Evolutionary conservation across 2,888 invertebrate genomes (phyloP).

Genomic region (Bedellia somnulentella): DNA sequence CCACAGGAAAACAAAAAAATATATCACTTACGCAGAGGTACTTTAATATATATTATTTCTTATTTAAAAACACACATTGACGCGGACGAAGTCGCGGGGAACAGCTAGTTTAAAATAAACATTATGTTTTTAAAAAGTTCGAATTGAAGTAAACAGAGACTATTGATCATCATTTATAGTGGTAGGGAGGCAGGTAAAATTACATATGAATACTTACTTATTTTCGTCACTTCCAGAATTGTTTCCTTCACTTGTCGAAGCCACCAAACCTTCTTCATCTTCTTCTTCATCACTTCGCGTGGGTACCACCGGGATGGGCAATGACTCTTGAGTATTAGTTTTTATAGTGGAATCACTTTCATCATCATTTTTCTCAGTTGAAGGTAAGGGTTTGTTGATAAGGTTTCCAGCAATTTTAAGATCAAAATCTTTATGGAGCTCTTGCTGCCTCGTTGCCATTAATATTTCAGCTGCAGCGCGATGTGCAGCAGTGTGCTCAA

Average conservation of each 20-base stretch:
- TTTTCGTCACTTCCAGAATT: slow-evolving; percentile 84
- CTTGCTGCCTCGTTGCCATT: slow-evolving; percentile 49
- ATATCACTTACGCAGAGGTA: too few relatives aligned
- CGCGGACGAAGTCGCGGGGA: too few relatives aligned
- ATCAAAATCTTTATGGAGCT: slow-evolving; percentile 50
- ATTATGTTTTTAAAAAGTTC: too few relatives aligned
- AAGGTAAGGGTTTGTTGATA: slow-evolving; percentile 51
- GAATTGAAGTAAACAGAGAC: too few relatives aligned
- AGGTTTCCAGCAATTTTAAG: slow-evolving; percentile 59
- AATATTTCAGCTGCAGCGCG: slow-evolving; percentile 63
- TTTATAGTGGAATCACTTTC: slow-evolving; percentile 30
- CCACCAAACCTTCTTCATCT: slow-evolving; percentile 80
- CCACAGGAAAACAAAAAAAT: too few relatives aligned
- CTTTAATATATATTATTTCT: too few relatives aligned
- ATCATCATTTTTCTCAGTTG: slow-evolving; percentile 42
- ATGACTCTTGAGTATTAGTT: slow-evolving; percentile 71
- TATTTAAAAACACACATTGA: too few relatives aligned
- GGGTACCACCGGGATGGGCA: slow-evolving; percentile 71
- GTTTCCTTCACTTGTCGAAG: slow-evolving; percentile 81
- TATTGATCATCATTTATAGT: too few relatives aligned
- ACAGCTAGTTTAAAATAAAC: too few relatives aligned
- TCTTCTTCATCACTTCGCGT: slow-evolving; percentile 64
- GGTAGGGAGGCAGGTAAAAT: too few relatives aligned
- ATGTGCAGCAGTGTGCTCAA: slow-evolving; percentile 48
- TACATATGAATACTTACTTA: too few relatives aligned